These are phyloP conservation scores for Prunella strophiata DNA, from an alignment of 2,797 vertebrate species.

Conservation along the genomic window DNA sequence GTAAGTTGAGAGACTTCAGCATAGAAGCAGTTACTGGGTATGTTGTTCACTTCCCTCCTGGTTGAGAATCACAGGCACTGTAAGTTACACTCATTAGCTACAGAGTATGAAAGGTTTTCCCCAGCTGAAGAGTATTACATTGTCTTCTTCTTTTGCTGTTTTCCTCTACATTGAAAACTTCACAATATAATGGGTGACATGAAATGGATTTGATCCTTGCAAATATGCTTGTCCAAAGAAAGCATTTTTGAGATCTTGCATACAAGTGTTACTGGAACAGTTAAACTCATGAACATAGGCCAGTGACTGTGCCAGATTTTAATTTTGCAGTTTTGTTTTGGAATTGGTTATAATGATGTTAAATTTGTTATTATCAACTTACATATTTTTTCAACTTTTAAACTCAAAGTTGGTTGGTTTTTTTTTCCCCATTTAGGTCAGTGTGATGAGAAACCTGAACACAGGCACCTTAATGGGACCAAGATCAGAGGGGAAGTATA, in stretches of 20 bases:
- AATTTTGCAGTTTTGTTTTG: neutral
- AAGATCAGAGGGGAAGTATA: slow-evolving; percentile 43
- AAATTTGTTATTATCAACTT: neutral
- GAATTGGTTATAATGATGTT: neutral
- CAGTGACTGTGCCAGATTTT: neutral
- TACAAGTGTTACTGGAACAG: neutral
- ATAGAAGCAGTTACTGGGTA: rapidly evolving
- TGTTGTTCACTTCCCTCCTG: neutral
- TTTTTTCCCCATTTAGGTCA: slow-evolving; percentile 16
- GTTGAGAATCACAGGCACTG: neutral
- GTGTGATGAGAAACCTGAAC: slow-evolving; percentile 66
- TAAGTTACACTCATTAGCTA: neutral
- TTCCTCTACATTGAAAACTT: neutral
- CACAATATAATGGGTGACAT: neutral
- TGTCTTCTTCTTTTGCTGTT: neutral
- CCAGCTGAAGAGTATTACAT: neutral
- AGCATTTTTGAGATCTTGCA: neutral
- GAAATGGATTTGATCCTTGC: neutral
- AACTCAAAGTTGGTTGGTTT: neutral
- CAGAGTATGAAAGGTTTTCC: neutral
- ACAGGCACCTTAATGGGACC: neutral
- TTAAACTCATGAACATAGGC: neutral
- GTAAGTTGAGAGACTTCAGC: neutral
- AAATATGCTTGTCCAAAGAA: neutral
- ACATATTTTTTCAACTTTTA: neutral